phyloP scores from a whole-genome alignment of 1,140 invertebrate species.

The Lucilia sericata region DNA sequence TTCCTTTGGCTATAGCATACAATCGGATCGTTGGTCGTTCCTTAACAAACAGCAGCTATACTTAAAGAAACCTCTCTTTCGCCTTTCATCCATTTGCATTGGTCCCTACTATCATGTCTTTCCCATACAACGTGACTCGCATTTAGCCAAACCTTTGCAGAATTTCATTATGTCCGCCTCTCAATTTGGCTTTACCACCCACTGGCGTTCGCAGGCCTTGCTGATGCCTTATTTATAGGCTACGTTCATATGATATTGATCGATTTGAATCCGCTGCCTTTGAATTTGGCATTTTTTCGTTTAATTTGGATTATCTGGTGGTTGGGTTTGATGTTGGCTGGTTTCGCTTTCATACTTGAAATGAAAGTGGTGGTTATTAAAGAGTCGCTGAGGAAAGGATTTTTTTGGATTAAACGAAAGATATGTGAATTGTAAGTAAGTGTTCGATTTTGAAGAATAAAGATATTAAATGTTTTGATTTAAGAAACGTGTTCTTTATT shows the following conservation, averaged over 20 bases:
- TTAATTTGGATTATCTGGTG: slow-evolving; percentile 56
- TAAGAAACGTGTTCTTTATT: too few species aligned
- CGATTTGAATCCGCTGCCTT: slow-evolving; percentile 50
- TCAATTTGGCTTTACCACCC: slow-evolving; percentile 54
- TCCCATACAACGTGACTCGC: slow-evolving; percentile 59
- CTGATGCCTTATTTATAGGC: slow-evolving; percentile 54
- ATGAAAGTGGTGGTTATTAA: slow-evolving; percentile 51
- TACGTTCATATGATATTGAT: slow-evolving; percentile 50
- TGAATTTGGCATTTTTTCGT: slow-evolving; percentile 55
- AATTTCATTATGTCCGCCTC: slow-evolving; percentile 56
- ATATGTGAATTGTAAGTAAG: too few species aligned
- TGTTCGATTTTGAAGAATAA: too few species aligned
- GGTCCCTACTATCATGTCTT: slow-evolving; percentile 63
- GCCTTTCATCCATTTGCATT: slow-evolving; percentile 56
- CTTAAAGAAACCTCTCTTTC: slow-evolving; percentile 54
- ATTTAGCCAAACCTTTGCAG: slow-evolving; percentile 53
- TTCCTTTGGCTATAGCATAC: slow-evolving; percentile 55
- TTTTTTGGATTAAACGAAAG: too few species aligned
- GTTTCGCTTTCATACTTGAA: slow-evolving; percentile 53
- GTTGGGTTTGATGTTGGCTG: slow-evolving; percentile 53
- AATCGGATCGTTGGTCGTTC: slow-evolving; percentile 59
- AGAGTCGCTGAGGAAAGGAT: background rate
- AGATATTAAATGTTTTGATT: too few species aligned
- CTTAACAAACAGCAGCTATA: slow-evolving; percentile 43
- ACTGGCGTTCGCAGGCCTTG: slow-evolving; percentile 56